These are phyloP conservation scores for Scopus umbretta DNA, from an alignment of 2,113 vertebrate genomes.

Conservation along the genomic window DNA sequence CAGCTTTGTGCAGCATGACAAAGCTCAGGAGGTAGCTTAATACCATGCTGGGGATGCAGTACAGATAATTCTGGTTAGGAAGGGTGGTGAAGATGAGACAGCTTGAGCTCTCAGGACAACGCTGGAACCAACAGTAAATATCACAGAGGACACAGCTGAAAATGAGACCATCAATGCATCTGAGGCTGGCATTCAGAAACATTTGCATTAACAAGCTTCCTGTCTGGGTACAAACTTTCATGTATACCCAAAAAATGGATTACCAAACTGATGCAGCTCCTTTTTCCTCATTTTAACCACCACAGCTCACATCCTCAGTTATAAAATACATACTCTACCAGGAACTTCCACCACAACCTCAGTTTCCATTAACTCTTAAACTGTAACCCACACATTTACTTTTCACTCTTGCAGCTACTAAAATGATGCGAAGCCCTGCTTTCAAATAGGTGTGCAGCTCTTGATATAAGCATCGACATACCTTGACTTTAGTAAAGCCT, in stretches of 20 bases:
- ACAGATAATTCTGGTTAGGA: not conserved
- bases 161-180: not conserved
- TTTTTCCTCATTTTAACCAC: not conserved
- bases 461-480: not conserved
- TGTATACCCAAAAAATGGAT: not conserved
- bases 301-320: not conserved
- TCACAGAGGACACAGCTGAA: not conserved
- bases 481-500: too few relatives aligned
- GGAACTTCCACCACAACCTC: not conserved
- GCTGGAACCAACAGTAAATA: not conserved
- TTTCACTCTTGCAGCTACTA: not conserved
- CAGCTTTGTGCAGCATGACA: not conserved
- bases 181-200: not conserved
- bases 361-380: not conserved
- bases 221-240: not conserved
- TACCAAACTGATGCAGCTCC: not conserved
- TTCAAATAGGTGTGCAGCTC: not conserved
- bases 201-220: not conserved
- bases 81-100: not conserved
- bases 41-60: not conserved
- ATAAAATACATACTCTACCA: not conserved
- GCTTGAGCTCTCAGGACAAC: not conserved
- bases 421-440: not conserved
- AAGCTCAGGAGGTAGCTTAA: not conserved
- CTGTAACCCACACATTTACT: not conserved